Base-by-base conservation (phyloP, 1,140 invertebrate genomes). In the Brachionus manjavacas region DNA sequence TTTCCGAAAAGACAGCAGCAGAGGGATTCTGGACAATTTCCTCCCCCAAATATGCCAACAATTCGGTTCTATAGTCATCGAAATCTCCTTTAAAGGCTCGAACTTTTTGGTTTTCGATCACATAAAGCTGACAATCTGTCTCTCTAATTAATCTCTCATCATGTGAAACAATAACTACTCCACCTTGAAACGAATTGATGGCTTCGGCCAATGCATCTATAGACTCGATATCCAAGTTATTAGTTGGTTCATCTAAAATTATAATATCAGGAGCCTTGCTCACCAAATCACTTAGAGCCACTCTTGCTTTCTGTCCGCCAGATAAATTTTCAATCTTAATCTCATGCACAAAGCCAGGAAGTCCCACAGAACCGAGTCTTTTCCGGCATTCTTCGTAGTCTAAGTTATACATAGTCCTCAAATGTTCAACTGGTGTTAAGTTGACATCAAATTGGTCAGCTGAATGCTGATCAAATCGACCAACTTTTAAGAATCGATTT, bases 81-180 rank as follows among this genome's bases (percentile, higher is more conserved):
- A 99, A 99, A 87, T 96, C 96, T 11, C 97, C 97, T 87, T 98
- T 96, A 84, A 99, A 94, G 92, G 98, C 96, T 86, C 94, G 94
- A 68, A 98, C 97, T 6, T 92, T 93, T 89, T 96, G 94, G 86
- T 97, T 93, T 90, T 99, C 97, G 23, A 99, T 97, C 28, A 99
- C 94, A 91, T 96, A 97, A 0, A 99, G 91, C 68, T 94, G 93
- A 91, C 98, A 99, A 52, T 96, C 93, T 0, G 97, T 99, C 86
- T 99, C 96, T 84, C 96, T 92, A 85, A 99, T 99, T 35, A 99
- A 92, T 39, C 97, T 92, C 89, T 99, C 97, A 90, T 99, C 98
- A 93, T 99, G 98, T 89, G 95, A 97, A 12, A 99, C 98, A 86
- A 99, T 98, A 14, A 99, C 93, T 9, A 99, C 97, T 85, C 97